Base-by-base conservation (phyloP, 2,888 invertebrate species). In the Patella pellucida region DNA sequence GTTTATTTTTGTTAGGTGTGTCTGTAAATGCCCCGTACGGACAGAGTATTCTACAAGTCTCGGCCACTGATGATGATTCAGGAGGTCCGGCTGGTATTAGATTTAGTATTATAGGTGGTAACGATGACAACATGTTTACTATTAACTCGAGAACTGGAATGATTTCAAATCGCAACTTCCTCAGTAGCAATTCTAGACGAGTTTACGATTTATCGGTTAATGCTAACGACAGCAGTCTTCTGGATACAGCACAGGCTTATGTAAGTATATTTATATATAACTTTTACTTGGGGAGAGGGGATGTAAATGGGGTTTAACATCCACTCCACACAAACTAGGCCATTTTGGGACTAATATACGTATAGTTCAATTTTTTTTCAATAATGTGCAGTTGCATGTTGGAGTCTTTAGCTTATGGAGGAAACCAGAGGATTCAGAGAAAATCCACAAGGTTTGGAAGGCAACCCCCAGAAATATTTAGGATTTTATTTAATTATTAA, bases 11-110 rank as follows among this genome's bases (percentile, higher is more conserved):
- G 74, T 2, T 77, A 90, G 90, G 90, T 78, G 86, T 90, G 31
- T 86, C 89, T 0, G 81, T 82, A 19, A 80, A 86, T 52, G 87
- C 90, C 2, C 83, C 86, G 50, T 85, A 87, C 68, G 87, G 85
- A 14, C 85, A 87, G 73, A 85, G 85, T 70, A 87, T 90, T 23
- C 70, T 87, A 11, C 79, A 81, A 11, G 82, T 87, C 11, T 67
- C 78, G 16, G 88, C 88, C 5, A 69, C 72, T 1, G 88, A 88
- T 68, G 70, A 76, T 14, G 88, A 87, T 76, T 75, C 85, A 0
- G 71, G 69, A 5, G 83, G 82, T 1, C 73, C 80, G 1, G 75
- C 75, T 0, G 69, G 75, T 3, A 77, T 86, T 16, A n/a, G 56
- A 12, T 86, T 84, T 72, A 69, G 73, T 0, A 69, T 77, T 4